Evolutionary conservation across 2,113 vertebrate genomes (phyloP).

Genomic region (Seriola dumerili): DNA sequence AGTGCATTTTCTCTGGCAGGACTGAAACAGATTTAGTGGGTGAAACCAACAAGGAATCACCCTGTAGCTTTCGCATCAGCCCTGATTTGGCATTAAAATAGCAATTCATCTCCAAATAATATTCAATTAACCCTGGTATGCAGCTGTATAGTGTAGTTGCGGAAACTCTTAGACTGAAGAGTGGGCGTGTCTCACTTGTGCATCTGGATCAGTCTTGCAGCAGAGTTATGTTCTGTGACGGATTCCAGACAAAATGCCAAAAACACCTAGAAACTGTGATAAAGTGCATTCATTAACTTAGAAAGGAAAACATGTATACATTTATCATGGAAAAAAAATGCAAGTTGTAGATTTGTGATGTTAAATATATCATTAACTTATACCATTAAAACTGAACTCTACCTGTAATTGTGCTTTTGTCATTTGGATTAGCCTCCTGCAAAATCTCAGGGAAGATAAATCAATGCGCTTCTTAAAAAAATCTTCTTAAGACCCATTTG

Average conservation of each 20-base stretch:
- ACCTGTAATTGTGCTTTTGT: neutral
- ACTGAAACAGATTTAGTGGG: conserved; percentile 30
- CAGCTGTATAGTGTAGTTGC: conserved; percentile 2
- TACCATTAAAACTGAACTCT: neutral
- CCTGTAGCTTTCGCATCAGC: neutral
- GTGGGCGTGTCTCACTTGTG: conserved; percentile 26
- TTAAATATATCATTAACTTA: neutral
- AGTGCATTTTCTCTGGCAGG: conserved; percentile 25
- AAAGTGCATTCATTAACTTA: neutral
- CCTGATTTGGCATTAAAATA: neutral
- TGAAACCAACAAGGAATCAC: conserved; percentile 27
- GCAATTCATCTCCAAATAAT: neutral
- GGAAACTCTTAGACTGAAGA: neutral
- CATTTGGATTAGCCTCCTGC: neutral
- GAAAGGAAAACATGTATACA: neutral
- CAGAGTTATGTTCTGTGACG: conserved; percentile 24
- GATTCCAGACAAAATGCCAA: conserved; percentile 33
- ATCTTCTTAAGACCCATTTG: neutral
- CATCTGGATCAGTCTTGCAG: conserved; percentile 20
- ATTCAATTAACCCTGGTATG: conserved; percentile 1
- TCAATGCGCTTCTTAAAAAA: neutral
- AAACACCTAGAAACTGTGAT: conserved; percentile 12
- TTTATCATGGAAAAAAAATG: neutral
- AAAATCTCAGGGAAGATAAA: neutral
- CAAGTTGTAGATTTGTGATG: neutral